Evolutionary conservation across 53 echinoderm and acorn worm species (phyloP).

Genomic region (Apostichopus leukothele): DNA sequence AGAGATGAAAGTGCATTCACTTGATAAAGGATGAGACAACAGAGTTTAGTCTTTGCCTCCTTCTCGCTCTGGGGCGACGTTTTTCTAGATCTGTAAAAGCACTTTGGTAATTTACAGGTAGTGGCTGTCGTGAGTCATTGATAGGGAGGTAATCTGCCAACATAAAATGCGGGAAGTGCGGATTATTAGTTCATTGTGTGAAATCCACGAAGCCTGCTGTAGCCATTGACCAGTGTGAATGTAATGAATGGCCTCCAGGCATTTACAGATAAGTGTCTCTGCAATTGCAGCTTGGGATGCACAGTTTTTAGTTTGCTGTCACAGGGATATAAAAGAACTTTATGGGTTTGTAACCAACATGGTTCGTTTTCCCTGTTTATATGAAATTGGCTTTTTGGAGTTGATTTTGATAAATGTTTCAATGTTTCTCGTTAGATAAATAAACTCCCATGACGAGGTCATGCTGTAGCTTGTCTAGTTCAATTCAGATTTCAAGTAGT

Average conservation of each 20-base stretch:
- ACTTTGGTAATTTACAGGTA: constrained; percentile 3
- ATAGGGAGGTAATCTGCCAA: constrained; percentile 5
- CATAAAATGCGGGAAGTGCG: background rate
- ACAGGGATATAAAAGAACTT: too few species aligned
- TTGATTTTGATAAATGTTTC: too few species aligned
- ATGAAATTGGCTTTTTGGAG: too few species aligned
- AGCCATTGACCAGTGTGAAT: background rate
- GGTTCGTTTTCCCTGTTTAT: too few species aligned
- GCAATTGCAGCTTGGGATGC: too few species aligned
- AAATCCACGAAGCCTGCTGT: background rate
- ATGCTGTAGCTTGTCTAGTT: too few species aligned
- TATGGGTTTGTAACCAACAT: too few species aligned
- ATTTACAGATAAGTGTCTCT: background rate
- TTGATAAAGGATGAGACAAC: background rate
- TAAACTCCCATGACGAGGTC: too few species aligned
- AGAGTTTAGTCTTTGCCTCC: background rate
- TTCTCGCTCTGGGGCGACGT: background rate
- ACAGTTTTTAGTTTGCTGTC: too few species aligned
- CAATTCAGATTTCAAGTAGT: too few species aligned
- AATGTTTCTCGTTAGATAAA: too few species aligned
- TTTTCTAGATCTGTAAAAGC: background rate
- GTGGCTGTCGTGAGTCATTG: constrained; percentile 19
- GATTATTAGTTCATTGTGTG: constrained; percentile 12
- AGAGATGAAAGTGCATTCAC: background rate
- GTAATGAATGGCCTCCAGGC: background rate